Evolutionary conservation across 2,113 vertebrate genomes (phyloP).

Genomic region (Pterocles burchelli): DNA sequence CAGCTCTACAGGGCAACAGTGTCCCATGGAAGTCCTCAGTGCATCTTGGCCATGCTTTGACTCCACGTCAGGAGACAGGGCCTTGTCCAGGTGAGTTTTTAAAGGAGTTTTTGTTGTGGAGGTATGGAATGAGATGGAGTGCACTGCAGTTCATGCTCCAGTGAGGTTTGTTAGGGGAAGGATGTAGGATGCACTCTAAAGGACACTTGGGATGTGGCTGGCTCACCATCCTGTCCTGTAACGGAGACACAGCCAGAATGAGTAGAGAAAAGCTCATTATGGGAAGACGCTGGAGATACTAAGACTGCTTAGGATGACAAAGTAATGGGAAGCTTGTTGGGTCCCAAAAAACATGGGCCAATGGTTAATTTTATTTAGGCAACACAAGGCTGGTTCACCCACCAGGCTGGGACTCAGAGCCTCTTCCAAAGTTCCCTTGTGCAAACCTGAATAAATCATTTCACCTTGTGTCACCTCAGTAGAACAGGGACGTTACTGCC

Average conservation of each 20-base stretch:
- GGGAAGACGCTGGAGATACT: not conserved
- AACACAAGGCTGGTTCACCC: not conserved
- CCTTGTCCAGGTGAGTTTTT: not conserved
- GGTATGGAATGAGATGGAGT: not conserved
- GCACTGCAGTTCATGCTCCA: not conserved
- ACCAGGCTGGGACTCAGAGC: not conserved
- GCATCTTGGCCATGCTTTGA: not conserved
- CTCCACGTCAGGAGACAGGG: fast-evolving
- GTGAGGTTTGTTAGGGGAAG: not conserved
- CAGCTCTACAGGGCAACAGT: not conserved
- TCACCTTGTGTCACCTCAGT: not conserved
- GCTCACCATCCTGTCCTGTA: not conserved
- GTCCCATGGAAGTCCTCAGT: not conserved
- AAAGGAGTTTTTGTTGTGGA: not conserved
- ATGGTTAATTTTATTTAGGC: not conserved
- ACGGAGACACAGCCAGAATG: not conserved
- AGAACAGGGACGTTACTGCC: not conserved
- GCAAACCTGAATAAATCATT: not conserved
- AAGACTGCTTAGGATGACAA: not conserved
- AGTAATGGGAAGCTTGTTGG: not conserved
- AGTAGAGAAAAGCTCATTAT: not conserved
- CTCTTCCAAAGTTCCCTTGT: not conserved
- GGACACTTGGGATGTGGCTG: not conserved
- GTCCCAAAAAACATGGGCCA: not conserved
- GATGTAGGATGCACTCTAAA: not conserved